These are phyloP conservation scores for Hylaeus volcanicus DNA, from an alignment of 1,140 invertebrate genomes.

Conservation along the genomic window DNA sequence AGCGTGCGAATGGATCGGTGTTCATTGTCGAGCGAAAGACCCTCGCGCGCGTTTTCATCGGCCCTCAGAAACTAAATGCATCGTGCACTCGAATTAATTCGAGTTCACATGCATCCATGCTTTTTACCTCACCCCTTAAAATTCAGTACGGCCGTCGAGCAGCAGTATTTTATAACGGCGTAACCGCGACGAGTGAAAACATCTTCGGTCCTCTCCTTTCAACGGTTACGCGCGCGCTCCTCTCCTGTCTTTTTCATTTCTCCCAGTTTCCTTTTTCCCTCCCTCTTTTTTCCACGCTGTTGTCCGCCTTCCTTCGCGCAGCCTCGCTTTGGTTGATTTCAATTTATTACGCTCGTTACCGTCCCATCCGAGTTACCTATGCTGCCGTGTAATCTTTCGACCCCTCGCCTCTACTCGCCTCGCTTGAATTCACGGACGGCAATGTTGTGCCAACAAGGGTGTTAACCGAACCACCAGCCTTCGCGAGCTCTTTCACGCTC, in stretches of 20 bases:
- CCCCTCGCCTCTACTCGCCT: not conserved
- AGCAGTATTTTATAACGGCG: not conserved
- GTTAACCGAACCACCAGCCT: not conserved
- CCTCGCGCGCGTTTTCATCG: conserved; percentile 46
- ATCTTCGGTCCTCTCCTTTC: not conserved
- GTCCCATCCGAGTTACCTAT: conserved; percentile 12
- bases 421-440: not conserved
- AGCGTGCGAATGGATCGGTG: conserved; percentile 55
- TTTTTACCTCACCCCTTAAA: conserved; percentile 27
- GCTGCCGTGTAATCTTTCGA: not conserved
- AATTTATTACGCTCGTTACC: conserved; percentile 42
- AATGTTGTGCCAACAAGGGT: conserved; percentile 17
- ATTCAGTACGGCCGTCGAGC: not conserved
- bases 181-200: conserved; percentile 21
- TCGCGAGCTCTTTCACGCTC: not conserved
- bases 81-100: conserved; percentile 53
- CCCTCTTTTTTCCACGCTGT: not conserved
- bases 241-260: not conserved
- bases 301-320: too few relatives aligned
- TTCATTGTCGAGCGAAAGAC: conserved; percentile 44
- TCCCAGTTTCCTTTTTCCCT: not conserved
- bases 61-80: conserved; percentile 41
- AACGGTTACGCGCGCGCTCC: not conserved
- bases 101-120: conserved; percentile 14
- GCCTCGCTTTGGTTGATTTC: conserved; percentile 29